A percentile compares a stretch with the other conserved stretches of the same genome.
phyloP scores from a whole-genome alignment of 2,888 invertebrate species.

The Agrotis segetum region DNA sequence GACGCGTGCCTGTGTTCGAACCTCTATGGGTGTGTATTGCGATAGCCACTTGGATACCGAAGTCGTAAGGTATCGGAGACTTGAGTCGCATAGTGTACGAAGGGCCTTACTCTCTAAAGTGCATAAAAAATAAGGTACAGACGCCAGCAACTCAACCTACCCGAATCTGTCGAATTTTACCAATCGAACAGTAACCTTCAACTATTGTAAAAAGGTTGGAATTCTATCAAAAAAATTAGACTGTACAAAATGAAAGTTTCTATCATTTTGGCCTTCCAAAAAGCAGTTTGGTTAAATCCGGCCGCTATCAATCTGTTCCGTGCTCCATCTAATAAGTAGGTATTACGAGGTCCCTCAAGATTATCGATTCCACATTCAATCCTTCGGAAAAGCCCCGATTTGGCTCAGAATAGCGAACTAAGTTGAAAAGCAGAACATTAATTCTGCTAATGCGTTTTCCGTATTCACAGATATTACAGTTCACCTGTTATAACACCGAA shows the following conservation, averaged over 20 bases:
- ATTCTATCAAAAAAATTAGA: too few relatives aligned
- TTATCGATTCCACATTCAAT: conserved; percentile 65
- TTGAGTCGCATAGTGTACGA: too few relatives aligned
- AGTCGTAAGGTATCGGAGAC: too few relatives aligned
- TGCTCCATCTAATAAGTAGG: conserved; percentile 58
- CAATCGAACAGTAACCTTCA: too few relatives aligned
- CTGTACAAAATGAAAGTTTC: neutral
- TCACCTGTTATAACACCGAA: conserved; percentile 48
- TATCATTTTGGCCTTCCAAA: neutral
- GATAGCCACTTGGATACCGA: too few relatives aligned
- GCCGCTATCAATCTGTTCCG: conserved; percentile 22
- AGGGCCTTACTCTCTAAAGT: too few relatives aligned
- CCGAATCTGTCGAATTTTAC: too few relatives aligned
- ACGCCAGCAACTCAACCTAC: too few relatives aligned
- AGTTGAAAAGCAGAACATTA: conserved; percentile 77
- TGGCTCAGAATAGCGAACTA: conserved; percentile 65
- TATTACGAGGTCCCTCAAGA: conserved; percentile 53
- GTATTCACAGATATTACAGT: conserved; percentile 68
- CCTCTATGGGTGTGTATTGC: too few relatives aligned
- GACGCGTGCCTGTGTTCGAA: too few relatives aligned
- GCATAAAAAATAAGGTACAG: too few relatives aligned
- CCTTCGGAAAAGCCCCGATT: conserved; percentile 68
- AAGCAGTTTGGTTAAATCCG: conserved; percentile 1
- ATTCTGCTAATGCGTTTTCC: conserved; percentile 78
- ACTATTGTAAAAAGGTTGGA: too few relatives aligned